Evolutionary conservation across 2,888 invertebrate genomes (phyloP).

Genomic region (Lymantria dispar): DNA sequence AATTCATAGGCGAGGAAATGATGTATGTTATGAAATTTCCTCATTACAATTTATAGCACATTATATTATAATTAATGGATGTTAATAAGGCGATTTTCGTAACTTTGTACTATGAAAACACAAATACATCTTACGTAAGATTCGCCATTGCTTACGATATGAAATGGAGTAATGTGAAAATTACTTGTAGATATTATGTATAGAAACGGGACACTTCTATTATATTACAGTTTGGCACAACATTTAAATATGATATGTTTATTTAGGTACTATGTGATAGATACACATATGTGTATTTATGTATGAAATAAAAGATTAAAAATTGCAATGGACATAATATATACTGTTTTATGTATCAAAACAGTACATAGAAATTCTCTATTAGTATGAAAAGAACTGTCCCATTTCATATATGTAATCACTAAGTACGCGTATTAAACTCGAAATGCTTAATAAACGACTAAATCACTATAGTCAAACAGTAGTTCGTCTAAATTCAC

Average conservation of each 20-base stretch:
- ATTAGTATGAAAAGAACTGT: constrained; percentile 29
- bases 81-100: constrained; percentile 26
- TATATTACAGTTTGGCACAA: constrained; percentile 62
- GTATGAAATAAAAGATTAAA: constrained; percentile 36
- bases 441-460: constrained; percentile 54
- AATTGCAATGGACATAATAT: neutral
- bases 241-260: constrained; percentile 55
- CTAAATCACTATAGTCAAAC: constrained; percentile 53
- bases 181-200: constrained; percentile 27
- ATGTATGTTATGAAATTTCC: constrained; percentile 3
- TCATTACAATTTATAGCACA: constrained; percentile 5
- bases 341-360: no score
- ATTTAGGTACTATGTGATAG: constrained; percentile 27
- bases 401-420: constrained; percentile 53
- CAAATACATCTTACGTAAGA: constrained; percentile 11
- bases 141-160: constrained; percentile 12
- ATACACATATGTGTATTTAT: constrained; percentile 34
- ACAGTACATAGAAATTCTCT: constrained; percentile 19
- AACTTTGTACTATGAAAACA: constrained; percentile 34
- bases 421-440: constrained; percentile 40
- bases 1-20: no score
- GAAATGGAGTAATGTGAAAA: constrained; percentile 15
- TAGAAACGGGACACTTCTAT: constrained; percentile 58
- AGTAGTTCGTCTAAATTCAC: constrained; percentile 49
- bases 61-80: constrained; percentile 11